A percentile compares a stretch with the other conserved stretches of the same genome.
These are phyloP conservation scores for Dipodomys ordii DNA, from an alignment of 2,113 vertebrate species.

Conservation along the genomic window DNA sequence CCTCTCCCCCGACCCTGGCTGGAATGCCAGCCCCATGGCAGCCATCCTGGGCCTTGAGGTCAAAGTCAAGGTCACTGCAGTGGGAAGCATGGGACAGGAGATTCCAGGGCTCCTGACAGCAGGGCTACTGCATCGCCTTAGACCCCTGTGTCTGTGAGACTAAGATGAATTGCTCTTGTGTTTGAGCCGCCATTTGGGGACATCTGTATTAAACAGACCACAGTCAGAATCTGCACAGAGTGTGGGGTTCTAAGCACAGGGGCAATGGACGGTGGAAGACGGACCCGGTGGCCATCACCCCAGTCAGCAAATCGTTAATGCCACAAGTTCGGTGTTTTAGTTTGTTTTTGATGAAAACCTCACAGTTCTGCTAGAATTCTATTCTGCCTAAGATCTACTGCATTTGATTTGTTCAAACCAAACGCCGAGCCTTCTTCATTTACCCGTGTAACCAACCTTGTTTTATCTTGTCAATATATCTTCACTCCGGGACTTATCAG, in stretches of 20 bases:
- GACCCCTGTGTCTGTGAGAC: not conserved
- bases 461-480: slow-evolving; percentile 40
- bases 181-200: not conserved
- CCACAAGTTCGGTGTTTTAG: not conserved
- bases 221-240: not conserved
- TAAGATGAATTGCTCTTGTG: not conserved
- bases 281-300: not conserved
- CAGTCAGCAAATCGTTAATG: not conserved
- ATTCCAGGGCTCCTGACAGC: not conserved
- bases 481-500: not conserved
- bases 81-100: not conserved
- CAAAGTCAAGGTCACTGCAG: accelerated
- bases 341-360: not conserved
- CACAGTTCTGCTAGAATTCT: slow-evolving; percentile 29
- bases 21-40: accelerated
- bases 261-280: not conserved
- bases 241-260: not conserved
- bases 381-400: slow-evolving; percentile 58
- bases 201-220: not conserved
- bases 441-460: slow-evolving; percentile 72
- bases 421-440: slow-evolving; percentile 61
- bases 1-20: not conserved
- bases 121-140: not conserved
- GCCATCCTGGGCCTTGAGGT: not conserved
- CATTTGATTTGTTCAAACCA: slow-evolving; percentile 68